Evolutionary conservation across 2,113 vertebrate species (phyloP), one percentile per base, ranked within the genome.

Genomic region (Zapornia atra): DNA sequence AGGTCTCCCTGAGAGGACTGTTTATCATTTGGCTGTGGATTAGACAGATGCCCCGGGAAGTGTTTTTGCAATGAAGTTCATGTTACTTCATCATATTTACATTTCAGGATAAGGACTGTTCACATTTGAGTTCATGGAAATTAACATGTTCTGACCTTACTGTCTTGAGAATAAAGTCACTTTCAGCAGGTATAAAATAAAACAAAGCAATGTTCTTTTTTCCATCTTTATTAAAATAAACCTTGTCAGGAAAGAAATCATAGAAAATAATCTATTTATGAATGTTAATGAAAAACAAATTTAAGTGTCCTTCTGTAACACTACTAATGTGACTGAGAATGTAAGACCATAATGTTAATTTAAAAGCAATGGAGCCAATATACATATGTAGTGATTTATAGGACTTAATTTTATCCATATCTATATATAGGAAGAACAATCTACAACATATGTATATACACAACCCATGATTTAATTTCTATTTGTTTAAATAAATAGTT

Each of bases 1-100:
- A 91, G 40, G 21, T 91, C 85, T 93, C 93, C 57, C 68, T 69
- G 68, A 91, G 86, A 77, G 38, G 40, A 42, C 19, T 96, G 93
- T 97, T 96, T 96, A 82, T 91, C 57, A 24, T 88, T 94, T 97
- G 96, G 94, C 93, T 87, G 33, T 80, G 68, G 97, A 97, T 97
- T 88, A 97, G 97, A 96, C 44, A 86, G 42, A 78, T 96, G 56
- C 88, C 92, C 86, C 91, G 90, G 93, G 92, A 96, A 95, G 50
- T 92, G 81, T 89, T 92, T 97, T 95, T 93, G 69, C 64, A 95
- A 73, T 81, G 54, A 88, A 95, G 83, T 92, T 95, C 90, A 70
- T 87, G 53, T 71, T 88, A 92, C 65, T 96, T 64, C 50, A 79
- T 70, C 25, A 19, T 96, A 93, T 94, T 96, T 95, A 88, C 86